Percentiles rank a stretch among this genome's conserved stretches.
These are phyloP conservation scores for Polyergus mexicanus DNA, from an alignment of 1,140 invertebrate genomes.

Conservation along the genomic window DNA sequence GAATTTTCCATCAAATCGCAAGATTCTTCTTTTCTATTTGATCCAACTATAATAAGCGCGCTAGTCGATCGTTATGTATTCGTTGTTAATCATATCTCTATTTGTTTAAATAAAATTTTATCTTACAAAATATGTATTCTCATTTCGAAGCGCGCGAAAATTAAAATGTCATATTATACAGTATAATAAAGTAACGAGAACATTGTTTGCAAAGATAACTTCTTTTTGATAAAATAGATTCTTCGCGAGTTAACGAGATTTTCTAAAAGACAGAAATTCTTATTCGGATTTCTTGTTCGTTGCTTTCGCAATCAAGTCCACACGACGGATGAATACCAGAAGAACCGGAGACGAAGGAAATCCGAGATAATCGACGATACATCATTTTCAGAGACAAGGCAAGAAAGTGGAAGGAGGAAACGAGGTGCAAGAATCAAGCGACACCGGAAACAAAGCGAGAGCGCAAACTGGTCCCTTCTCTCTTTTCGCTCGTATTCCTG, in stretches of 20 bases:
- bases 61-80: background rate
- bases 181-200: no score
- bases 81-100: background rate
- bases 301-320: background rate
- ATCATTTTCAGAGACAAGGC: constrained; percentile 19
- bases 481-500: constrained; percentile 41
- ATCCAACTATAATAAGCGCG: background rate
- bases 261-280: background rate
- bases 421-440: constrained; percentile 48
- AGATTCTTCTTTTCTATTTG: background rate
- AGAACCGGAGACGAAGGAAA: constrained; percentile 52
- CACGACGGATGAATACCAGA: constrained; percentile 25
- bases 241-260: background rate
- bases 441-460: constrained; percentile 40
- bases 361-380: constrained; percentile 20
- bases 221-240: background rate
- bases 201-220: no score
- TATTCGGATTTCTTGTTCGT: background rate
- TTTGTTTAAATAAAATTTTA: background rate
- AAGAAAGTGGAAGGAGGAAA: constrained; percentile 17
- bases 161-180: background rate
- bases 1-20: background rate
- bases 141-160: background rate
- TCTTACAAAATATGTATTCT: no score
- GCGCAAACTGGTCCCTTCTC: constrained; percentile 43